phyloP scores from a whole-genome alignment of 2,797 vertebrate species.

The Onychomys arenicola region DNA sequence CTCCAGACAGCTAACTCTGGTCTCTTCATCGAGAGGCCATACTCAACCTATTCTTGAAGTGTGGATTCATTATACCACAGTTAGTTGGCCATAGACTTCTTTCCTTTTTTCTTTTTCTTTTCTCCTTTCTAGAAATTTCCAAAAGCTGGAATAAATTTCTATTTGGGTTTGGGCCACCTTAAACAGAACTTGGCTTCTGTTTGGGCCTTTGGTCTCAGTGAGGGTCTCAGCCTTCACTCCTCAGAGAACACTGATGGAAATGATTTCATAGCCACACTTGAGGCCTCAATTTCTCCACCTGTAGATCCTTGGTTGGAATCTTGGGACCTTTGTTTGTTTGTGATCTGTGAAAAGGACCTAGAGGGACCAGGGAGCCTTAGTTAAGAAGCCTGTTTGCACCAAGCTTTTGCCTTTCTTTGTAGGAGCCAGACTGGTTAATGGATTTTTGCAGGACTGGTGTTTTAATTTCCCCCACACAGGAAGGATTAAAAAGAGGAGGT shows the following conservation, averaged over 20 bases:
- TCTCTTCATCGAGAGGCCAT: constrained; percentile 33
- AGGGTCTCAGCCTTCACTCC: neutral
- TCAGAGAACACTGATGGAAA: neutral
- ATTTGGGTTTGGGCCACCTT: neutral
- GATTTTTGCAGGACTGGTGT: constrained; percentile 22
- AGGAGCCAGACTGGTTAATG: constrained; percentile 12
- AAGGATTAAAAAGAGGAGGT: neutral
- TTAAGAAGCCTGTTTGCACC: neutral
- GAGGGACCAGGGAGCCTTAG: neutral
- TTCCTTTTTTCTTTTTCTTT: neutral
- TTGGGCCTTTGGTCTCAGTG: neutral
- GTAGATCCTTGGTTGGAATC: constrained; percentile 2
- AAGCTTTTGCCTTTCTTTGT: constrained; percentile 54
- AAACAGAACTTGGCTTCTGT: neutral
- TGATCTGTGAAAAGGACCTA: neutral
- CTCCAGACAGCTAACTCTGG: neutral
- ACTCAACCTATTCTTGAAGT: constrained; percentile 56
- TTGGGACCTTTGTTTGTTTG: constrained; percentile 25
- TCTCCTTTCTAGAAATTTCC: constrained; percentile 59
- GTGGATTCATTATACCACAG: constrained; percentile 32
- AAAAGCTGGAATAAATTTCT: constrained; percentile 61
- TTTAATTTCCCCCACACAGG: constrained; percentile 20
- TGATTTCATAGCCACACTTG: neutral
- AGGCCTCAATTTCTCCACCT: constrained; percentile 70
- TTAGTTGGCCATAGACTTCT: constrained; percentile 15